Conservation (phyloP, 2,113 vertebrate species). For the Pogona vitticeps region DNA sequence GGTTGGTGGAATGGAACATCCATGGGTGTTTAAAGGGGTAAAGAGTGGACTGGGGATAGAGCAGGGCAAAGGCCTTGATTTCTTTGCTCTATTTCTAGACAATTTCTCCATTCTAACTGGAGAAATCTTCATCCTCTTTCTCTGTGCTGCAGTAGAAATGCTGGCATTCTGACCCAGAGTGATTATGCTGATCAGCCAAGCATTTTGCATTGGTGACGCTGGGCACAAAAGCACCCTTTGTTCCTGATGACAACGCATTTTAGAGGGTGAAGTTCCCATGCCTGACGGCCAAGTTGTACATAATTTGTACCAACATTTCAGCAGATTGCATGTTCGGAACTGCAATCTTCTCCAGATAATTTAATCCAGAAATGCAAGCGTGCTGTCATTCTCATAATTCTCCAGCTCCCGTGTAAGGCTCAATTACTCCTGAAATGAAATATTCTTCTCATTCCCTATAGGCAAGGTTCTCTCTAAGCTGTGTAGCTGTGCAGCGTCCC, state of each 20-base stretch:
- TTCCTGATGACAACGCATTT: conserved; percentile 33
- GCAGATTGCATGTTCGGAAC: fast-evolving
- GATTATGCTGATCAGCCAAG: conserved; percentile 15
- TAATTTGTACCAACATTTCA: not conserved
- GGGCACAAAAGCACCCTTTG: conserved; percentile 47
- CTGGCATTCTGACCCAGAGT: conserved; percentile 42
- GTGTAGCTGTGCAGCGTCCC: too few relatives aligned
- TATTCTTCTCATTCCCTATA: too few relatives aligned
- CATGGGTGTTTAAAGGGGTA: conserved; percentile 62
- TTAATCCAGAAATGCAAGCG: not conserved
- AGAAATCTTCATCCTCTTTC: conserved; percentile 22
- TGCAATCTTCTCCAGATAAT: not conserved
- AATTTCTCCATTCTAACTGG: conserved; percentile 54
- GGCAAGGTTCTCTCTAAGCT: too few relatives aligned
- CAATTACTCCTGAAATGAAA: not conserved
- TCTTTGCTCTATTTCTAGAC: not conserved
- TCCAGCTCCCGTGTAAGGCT: not conserved
- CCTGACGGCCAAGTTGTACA: conserved; percentile 12
- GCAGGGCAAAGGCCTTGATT: conserved; percentile 46
- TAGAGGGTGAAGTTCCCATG: conserved; percentile 30
- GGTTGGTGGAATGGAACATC: conserved; percentile 44
- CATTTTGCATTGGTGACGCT: not conserved
- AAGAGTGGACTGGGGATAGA: conserved; percentile 39
- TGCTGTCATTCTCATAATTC: not conserved
- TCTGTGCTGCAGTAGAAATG: conserved; percentile 42